Conservation (phyloP, 2,888 invertebrate species). For the Calephelis perditalis region DNA sequence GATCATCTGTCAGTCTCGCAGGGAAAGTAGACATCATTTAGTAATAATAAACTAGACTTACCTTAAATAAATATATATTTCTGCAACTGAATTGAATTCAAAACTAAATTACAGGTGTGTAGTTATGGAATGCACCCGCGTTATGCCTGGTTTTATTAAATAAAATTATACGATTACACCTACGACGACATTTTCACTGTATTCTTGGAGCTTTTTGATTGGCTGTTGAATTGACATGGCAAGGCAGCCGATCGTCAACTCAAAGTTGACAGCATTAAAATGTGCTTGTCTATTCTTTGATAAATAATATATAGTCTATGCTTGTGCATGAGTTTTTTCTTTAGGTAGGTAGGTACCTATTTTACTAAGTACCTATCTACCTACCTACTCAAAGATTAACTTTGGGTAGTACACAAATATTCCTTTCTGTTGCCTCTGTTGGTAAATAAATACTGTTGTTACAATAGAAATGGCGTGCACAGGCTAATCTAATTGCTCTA, state of each 20-base stretch:
- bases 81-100: conserved; percentile 17
- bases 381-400: too few species aligned
- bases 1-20: conserved; percentile 53
- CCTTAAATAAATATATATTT: conserved; percentile 23
- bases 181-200: conserved; percentile 65
- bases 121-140: conserved; percentile 42
- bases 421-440: too few species aligned
- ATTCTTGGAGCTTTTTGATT: conserved; percentile 57
- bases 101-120: conserved; percentile 19
- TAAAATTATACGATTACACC: conserved; percentile 45
- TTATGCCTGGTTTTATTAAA: conserved; percentile 41
- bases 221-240: conserved; percentile 43
- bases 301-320: too few species aligned
- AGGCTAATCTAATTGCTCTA: too few species aligned
- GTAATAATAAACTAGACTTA: conserved; percentile 21
- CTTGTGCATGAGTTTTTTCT: too few species aligned
- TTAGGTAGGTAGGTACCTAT: too few species aligned
- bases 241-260: conserved; percentile 11
- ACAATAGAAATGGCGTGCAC: too few species aligned
- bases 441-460: too few species aligned
- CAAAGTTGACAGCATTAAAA: neutral
- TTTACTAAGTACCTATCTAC: too few species aligned
- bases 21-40: conserved; percentile 46
- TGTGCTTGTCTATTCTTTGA: too few species aligned
- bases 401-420: too few species aligned